phyloP scores from a whole-genome alignment of 2,113 vertebrate genomes.

The Nibea albiflora region DNA sequence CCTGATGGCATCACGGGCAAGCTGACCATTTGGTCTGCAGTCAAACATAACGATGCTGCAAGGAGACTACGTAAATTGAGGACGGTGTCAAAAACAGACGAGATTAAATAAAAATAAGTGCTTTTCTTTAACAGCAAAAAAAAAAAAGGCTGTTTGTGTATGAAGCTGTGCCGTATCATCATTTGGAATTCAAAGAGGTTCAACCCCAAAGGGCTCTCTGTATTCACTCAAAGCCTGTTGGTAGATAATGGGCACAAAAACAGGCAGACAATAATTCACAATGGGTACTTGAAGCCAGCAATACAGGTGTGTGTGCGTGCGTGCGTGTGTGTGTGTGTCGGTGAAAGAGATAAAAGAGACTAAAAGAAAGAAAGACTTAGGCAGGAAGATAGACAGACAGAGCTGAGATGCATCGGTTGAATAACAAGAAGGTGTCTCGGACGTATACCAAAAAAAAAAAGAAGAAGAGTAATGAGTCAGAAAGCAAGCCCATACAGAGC shows the following conservation, averaged over 20 bases:
- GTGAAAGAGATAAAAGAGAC: slow-evolving; percentile 13
- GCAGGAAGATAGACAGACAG: slow-evolving; percentile 13
- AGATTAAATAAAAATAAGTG: slow-evolving; percentile 38
- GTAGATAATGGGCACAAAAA: slow-evolving; percentile 55
- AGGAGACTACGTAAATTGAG: slow-evolving; percentile 8
- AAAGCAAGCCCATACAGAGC: slow-evolving; percentile 1
- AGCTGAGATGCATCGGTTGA: slow-evolving; percentile 37
- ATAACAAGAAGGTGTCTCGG: slow-evolving; percentile 35
- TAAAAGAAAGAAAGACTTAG: not conserved
- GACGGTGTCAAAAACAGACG: slow-evolving; percentile 12
- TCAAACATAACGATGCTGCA: not conserved
- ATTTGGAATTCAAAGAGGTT: slow-evolving; percentile 55
- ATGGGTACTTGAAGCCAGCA: slow-evolving; percentile 43
- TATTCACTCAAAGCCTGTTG: slow-evolving; percentile 16
- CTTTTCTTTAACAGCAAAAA: slow-evolving; percentile 10
- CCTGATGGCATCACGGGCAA: not conserved
- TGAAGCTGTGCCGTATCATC: slow-evolving; percentile 38
- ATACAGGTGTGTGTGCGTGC: slow-evolving; percentile 30
- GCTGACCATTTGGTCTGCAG: no score
- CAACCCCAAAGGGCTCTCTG: slow-evolving; percentile 24
- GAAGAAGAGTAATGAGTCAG: slow-evolving; percentile 31
- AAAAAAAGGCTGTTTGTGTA: slow-evolving; percentile 5
- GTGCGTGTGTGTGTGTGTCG: slow-evolving; percentile 8
- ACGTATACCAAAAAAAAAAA: slow-evolving; percentile 45
- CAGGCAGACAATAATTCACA: slow-evolving; percentile 48